phyloP scores from a whole-genome alignment of 2,888 invertebrate species.

The Erebia ligea region DNA sequence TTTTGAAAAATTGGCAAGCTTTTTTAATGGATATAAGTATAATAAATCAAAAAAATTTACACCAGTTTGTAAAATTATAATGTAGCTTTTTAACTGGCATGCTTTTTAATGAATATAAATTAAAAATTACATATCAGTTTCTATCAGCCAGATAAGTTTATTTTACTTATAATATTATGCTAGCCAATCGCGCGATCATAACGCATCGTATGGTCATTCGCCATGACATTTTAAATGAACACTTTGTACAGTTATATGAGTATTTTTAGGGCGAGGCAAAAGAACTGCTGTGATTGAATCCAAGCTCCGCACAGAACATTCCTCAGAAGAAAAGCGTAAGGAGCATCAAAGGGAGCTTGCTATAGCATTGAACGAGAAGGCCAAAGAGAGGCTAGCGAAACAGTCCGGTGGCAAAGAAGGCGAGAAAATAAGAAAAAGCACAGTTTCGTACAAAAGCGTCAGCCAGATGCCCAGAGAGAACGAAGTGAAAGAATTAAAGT shows the following conservation, averaged over 20 bases:
- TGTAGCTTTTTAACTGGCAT: no score
- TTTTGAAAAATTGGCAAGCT: no score
- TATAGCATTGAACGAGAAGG: slow-evolving; percentile 94
- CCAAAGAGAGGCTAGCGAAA: slow-evolving; percentile 95
- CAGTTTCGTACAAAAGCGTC: slow-evolving; percentile 95
- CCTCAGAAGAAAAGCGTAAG: slow-evolving; percentile 98
- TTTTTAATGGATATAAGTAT: no score
- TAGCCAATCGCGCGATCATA: no score
- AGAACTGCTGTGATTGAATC: slow-evolving; percentile 96
- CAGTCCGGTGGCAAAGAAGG: slow-evolving; percentile 93
- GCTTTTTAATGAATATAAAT: no score
- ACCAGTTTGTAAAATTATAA: no score
- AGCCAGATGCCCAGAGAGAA: slow-evolving; percentile 96
- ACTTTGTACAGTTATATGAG: slow-evolving; percentile 23
- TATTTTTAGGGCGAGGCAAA: slow-evolving; percentile 86
- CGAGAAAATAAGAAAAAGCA: slow-evolving; percentile 96
- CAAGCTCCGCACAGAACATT: slow-evolving; percentile 96
- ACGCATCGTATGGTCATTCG: no score
- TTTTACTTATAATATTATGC: no score
- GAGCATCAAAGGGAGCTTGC: slow-evolving; percentile 98
- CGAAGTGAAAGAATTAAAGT: slow-evolving; percentile 95
- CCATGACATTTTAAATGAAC: neutral
- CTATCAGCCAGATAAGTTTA: no score
- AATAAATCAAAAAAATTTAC: no score
- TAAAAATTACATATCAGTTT: no score